A percentile compares a stretch with the other conserved stretches of the same genome.
These are phyloP conservation scores for Parelbella ahira DNA, from an alignment of 2,888 invertebrate species.

Conservation along the genomic window DNA sequence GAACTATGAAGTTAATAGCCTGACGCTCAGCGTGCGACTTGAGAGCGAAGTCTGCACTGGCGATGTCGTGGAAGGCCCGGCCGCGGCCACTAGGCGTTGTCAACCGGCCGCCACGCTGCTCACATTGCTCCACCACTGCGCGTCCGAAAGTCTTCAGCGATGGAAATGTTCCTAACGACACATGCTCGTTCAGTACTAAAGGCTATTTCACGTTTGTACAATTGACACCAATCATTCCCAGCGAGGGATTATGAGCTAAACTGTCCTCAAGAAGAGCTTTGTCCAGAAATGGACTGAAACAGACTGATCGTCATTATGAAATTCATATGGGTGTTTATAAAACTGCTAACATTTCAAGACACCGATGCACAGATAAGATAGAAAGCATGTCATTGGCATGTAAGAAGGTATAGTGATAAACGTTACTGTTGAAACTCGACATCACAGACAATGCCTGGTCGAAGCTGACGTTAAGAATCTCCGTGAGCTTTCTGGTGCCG, in stretches of 20 bases:
- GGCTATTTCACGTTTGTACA: too few species aligned
- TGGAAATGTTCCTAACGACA: slow-evolving; percentile 58
- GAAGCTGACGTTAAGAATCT: slow-evolving; percentile 52
- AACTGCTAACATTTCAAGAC: too few species aligned
- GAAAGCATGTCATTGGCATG: too few species aligned
- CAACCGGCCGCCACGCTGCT: slow-evolving; percentile 43
- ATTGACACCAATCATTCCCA: too few species aligned
- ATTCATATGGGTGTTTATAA: too few species aligned
- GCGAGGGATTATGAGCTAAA: too few species aligned
- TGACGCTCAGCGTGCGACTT: slow-evolving; percentile 61
- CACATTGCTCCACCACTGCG: slow-evolving; percentile 45
- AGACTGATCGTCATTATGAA: too few species aligned
- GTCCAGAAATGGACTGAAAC: too few species aligned
- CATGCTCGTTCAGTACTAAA: too few species aligned
- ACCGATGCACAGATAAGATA: too few species aligned
- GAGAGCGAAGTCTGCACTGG: slow-evolving; percentile 38
- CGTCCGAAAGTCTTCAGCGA: slow-evolving; percentile 56
- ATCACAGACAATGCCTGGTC: slow-evolving; percentile 51
- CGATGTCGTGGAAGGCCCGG: slow-evolving; percentile 43
- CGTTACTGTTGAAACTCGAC: slow-evolving; percentile 60
- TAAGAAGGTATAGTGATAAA: too few species aligned
- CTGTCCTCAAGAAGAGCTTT: too few species aligned
- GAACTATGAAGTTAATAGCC: slow-evolving; percentile 72
- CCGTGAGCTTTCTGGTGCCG: slow-evolving; percentile 59
- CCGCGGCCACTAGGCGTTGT: slow-evolving; percentile 50